Evolutionary conservation across 2,888 invertebrate species (phyloP).

Genomic region (Tricholauxania praeusta): DNA sequence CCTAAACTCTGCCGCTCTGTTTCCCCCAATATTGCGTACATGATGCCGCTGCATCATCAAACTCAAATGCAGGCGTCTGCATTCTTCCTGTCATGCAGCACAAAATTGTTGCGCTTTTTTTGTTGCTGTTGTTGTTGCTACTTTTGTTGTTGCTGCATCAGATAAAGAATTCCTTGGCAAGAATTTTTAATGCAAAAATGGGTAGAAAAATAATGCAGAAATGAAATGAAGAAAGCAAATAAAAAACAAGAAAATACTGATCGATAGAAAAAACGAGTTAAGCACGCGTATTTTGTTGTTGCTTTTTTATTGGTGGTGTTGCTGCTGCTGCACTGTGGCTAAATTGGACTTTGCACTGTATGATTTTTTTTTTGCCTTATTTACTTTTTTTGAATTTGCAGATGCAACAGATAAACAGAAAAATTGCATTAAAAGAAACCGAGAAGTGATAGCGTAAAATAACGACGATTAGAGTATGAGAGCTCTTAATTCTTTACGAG

Average conservation of each 20-base stretch:
- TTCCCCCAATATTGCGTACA: not conserved
- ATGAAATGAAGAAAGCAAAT: slow-evolving; percentile 5
- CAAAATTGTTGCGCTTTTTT: not conserved
- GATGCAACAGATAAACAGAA: slow-evolving; percentile 11
- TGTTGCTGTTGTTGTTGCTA: slow-evolving; percentile 8
- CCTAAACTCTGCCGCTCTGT: not conserved
- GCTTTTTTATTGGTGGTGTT: slow-evolving; percentile 11
- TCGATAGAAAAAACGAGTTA: slow-evolving; percentile 21
- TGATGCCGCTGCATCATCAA: too few species aligned
- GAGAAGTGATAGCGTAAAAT: too few species aligned
- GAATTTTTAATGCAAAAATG: slow-evolving; percentile 27
- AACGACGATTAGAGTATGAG: too few species aligned
- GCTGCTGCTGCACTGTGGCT: not conserved
- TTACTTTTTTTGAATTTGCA: not conserved
- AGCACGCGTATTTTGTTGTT: slow-evolving; percentile 26
- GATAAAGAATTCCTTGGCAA: slow-evolving; percentile 22
- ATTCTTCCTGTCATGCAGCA: slow-evolving; percentile 25
- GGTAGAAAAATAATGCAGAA: not conserved
- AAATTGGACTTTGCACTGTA: slow-evolving; percentile 9
- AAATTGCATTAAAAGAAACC: not conserved
- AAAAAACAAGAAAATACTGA: not conserved
- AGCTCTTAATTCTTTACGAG: too few species aligned
- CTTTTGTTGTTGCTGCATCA: not conserved
- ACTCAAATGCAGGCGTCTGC: not conserved
- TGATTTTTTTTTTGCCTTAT: slow-evolving; percentile 2